These are phyloP conservation scores for Eulemur macaco DNA, from an alignment of 2,113 vertebrate species.

Conservation along the genomic window DNA sequence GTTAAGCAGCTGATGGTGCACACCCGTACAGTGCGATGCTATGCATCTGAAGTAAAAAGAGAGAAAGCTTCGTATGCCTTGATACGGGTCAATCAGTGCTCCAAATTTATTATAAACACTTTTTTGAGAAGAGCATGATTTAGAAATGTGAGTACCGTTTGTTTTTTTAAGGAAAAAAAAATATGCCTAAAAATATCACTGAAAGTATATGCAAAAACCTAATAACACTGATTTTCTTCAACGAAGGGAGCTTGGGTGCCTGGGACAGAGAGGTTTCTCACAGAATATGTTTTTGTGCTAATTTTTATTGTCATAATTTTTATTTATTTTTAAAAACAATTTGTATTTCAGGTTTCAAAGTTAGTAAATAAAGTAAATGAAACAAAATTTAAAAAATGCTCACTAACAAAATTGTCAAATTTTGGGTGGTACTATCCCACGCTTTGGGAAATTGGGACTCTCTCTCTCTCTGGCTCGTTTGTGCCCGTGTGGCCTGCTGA, in stretches of 20 bases:
- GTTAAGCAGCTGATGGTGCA: not conserved
- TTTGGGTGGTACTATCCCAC: not conserved
- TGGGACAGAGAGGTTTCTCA: not conserved
- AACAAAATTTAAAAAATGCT: not conserved
- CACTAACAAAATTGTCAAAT: not conserved
- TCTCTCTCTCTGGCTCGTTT: fast-evolving
- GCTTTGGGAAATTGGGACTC: not conserved
- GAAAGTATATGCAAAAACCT: not conserved
- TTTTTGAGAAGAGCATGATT: not conserved
- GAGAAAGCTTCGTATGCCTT: not conserved
- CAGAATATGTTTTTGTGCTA: not conserved
- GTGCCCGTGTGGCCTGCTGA: fast-evolving
- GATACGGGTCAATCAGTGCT: fast-evolving
- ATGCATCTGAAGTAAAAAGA: not conserved
- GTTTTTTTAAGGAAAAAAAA: not conserved
- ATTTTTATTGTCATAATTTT: not conserved
- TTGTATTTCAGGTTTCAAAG: not conserved
- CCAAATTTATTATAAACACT: not conserved
- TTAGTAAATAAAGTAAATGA: not conserved
- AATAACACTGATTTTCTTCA: not conserved
- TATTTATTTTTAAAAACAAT: not conserved
- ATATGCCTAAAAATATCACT: not conserved
- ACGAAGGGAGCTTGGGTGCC: not conserved
- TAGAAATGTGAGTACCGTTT: not conserved
- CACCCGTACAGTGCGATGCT: not conserved